Percentiles rank a stretch among this genome's conserved stretches.
phyloP scores from a whole-genome alignment of 2,113 vertebrate genomes.

The Oncorhynchus gorbuscha region DNA sequence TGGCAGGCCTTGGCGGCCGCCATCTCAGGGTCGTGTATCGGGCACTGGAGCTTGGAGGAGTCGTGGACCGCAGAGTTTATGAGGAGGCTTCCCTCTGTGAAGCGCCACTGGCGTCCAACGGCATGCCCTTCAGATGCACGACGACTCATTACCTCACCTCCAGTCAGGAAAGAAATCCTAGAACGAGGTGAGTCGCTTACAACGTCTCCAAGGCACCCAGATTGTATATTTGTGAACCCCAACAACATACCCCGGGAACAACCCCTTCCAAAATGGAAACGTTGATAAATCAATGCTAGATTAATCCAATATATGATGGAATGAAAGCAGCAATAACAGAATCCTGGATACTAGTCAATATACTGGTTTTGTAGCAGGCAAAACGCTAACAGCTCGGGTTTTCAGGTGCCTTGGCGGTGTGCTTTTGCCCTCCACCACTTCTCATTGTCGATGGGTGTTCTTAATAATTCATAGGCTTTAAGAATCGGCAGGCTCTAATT shows the following conservation, averaged over 20 bases:
- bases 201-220: constrained; percentile 59
- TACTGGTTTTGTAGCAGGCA: neutral
- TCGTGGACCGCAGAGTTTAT: constrained; percentile 52
- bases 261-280: neutral
- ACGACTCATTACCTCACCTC: constrained; percentile 65
- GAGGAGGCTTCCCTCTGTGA: constrained; percentile 41
- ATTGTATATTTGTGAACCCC: no score
- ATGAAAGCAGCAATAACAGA: neutral
- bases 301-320: constrained; percentile 43
- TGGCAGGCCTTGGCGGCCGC: constrained; percentile 34
- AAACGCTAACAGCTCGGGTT: constrained; percentile 38
- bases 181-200: constrained; percentile 59
- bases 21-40: constrained; percentile 41
- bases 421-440: constrained; percentile 41
- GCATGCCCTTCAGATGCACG: constrained; percentile 65
- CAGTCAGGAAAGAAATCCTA: constrained; percentile 63
- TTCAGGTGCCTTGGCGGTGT: constrained; percentile 50
- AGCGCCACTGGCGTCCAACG: constrained; percentile 56
- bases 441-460: constrained; percentile 49
- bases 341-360: constrained; percentile 27
- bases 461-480: constrained; percentile 71
- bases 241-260: neutral
- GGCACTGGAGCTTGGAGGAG: constrained; percentile 21
- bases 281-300: constrained; percentile 16
- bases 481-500: constrained; percentile 61